These are phyloP conservation scores for Philonicus albiceps DNA, from an alignment of 2,888 invertebrate genomes.

Conservation along the genomic window DNA sequence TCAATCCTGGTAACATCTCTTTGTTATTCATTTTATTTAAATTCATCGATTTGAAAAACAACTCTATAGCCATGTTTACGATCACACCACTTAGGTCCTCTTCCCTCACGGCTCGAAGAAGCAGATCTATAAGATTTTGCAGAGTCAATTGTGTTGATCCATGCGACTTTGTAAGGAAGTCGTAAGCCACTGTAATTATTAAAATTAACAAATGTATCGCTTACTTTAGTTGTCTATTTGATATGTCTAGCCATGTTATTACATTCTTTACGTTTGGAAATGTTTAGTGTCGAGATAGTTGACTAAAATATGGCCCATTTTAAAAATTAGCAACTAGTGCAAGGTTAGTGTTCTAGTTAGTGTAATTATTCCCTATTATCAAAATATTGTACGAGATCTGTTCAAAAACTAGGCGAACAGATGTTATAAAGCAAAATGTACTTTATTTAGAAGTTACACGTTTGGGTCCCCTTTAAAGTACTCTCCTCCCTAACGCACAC, in stretches of 20 bases:
- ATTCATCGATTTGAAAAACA: constrained; percentile 59
- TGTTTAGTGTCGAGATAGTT: not conserved
- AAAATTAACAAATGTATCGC: not conserved
- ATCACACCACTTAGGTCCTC: constrained; percentile 56
- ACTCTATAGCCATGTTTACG: constrained; percentile 58
- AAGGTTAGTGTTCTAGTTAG: constrained; percentile 52
- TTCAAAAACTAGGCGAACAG: no score
- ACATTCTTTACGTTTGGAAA: not conserved
- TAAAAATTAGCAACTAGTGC: no score
- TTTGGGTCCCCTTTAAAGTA: no score
- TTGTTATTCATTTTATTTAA: constrained; percentile 61
- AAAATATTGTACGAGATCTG: no score
- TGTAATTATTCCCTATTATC: constrained; percentile 50
- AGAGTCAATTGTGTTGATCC: constrained; percentile 30
- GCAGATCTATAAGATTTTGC: constrained; percentile 39
- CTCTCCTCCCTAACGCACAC: no score
- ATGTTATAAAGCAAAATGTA: no score
- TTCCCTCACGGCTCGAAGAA: constrained; percentile 53
- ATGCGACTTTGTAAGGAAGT: constrained; percentile 45
- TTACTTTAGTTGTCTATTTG: not conserved
- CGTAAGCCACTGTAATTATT: constrained; percentile 50
- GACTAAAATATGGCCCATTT: not conserved
- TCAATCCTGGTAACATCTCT: constrained; percentile 63
- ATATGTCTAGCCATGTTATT: not conserved
- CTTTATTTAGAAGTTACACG: no score